Base-by-base conservation (phyloP, 2,797 vertebrate species). In the Mastacembelus armatus region DNA sequence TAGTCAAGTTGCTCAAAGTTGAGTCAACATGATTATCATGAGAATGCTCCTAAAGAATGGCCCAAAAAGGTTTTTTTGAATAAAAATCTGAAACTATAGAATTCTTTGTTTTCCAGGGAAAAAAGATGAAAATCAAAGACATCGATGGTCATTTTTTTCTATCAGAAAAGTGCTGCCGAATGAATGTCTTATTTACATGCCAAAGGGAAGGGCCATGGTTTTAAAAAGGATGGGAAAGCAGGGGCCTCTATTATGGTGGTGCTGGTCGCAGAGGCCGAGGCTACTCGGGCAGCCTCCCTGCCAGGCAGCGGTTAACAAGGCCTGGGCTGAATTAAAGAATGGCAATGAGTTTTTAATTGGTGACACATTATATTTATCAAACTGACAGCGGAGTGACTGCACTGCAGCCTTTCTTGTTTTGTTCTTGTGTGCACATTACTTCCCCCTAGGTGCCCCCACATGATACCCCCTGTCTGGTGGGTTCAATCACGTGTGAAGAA, bases 101-200 rank as follows among this genome's bases (percentile, higher is more conserved):
- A 95, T 94, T 95, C 94, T 95, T 96, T 96, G 95, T 96, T 93
- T 88, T 69, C 90, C 26, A 3, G 36, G 67, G 60, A 80, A 90
- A 93, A 92, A 93, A 94, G 89, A 92, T 92, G 86, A 94, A 91
- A 96, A 96, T 95, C 95, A 96, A 96, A 96, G 95, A 93, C 92
- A 93, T 94, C 90, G 93, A 92, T 92, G 94, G 94, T 94, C 93
- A 94, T 96, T 97, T 96, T 91, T 91, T 91, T 94, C 93, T 91
- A 92, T 93, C 84, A 84, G 85, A 92, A 95, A 93, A 94, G 94
- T 94, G 95, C 94, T 92, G 93, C 88, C 78, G 83, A 86, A 90
- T 96, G 95, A 96, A 97, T 96, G 94, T 96, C 94, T 95, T 95
- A 96, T 98, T 98, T 95, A 95, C 95, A 97, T 96, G 92, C 95